Evolutionary conservation across 2,113 vertebrate genomes (phyloP), one percentile per base, ranked within the genome.

Genomic region (Hucho hucho): DNA sequence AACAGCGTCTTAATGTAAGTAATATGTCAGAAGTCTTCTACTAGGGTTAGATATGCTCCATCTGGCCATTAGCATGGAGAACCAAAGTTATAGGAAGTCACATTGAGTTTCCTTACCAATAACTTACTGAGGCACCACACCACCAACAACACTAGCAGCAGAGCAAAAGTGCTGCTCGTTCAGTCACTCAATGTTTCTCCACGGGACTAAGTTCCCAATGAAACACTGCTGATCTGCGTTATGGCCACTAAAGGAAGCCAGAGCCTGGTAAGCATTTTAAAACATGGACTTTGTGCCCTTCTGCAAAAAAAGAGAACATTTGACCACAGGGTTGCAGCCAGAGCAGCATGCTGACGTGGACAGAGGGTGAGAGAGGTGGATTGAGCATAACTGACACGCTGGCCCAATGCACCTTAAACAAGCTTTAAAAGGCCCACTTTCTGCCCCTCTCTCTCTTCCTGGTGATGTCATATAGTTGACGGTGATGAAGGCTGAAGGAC

Each of bases 391-490:
- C 63, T 74, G 72, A 76, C 53, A 66, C 61, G 70, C 28, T 24
- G 37, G 49, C 46, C 47, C 58, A 58, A 74, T 43, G 64, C 70
- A 66, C 78, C 32, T 63, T 64, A 29, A 47, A 81, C 70, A 20
- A 83, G 79, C 76, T 77, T 79, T 86, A 77, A 84, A 83, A 87
- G 78, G 65, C 76, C 67, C 11, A 37, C 26, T 63, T 69, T 4
- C 70, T 26, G 32, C 26, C 14, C 7, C 9, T 43, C 37, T 18
- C 22, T 20, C 1, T 72, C 24, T 28, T 65, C 7, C 68, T 72
- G 47, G 22, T 11, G 43, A 76, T 56, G 29, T 72, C 64, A 70
- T 64, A 75, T 75, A 71, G 82, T 37, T 87, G 78, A 84, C 64
- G 71, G 24, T 76, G 75, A 81, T 49, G 25, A 18, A 6, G 64